Conservation (phyloP, 1,140 invertebrate species). For the Caenorhabditis elegans region WBcel235 BX284606.5:4714501-4715000, state of each 20-base stretch:
- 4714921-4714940: not conserved
- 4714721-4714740: not conserved
- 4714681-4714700: conserved; percentile 53
- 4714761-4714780: conserved; percentile 9
- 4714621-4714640: conserved; percentile 53
- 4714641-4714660: conserved; percentile 52
- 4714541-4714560: conserved; percentile 63
- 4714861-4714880: not conserved
- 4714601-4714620: conserved; percentile 54
- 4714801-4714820: not conserved
- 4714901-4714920: conserved; percentile 30
- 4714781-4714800: not conserved
- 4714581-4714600: conserved; percentile 66
- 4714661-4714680: conserved; percentile 52
- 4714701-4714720: conserved; percentile 52
- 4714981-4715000: not conserved
- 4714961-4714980: not conserved
- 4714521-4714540: conserved; percentile 65
- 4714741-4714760: not conserved
- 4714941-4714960: not conserved
- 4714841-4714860: not conserved
- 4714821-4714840: not conserved
- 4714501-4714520: conserved; percentile 51
- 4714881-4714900: not conserved
- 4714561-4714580: conserved; percentile 64